Evolutionary conservation across 1,140 invertebrate genomes (phyloP).

Genomic region (Arion vulgaris): DNA sequence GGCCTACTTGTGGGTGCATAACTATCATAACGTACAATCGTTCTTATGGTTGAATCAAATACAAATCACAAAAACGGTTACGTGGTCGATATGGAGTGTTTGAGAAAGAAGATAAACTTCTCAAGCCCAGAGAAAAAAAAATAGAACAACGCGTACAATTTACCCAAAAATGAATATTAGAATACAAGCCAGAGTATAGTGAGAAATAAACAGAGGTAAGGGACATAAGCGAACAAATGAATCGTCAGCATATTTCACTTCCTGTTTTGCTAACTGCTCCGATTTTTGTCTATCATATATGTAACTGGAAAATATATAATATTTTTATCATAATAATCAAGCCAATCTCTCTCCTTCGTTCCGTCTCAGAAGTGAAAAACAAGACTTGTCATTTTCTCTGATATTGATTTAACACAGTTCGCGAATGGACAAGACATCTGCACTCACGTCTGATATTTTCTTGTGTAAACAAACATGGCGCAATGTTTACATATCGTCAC

Average conservation of each 20-base stretch:
- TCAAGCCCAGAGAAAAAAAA: too few species aligned
- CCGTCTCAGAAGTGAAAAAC: conserved; percentile 7
- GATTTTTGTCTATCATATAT: not conserved
- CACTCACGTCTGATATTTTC: not conserved
- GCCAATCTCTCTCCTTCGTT: not conserved
- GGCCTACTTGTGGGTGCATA: too few species aligned
- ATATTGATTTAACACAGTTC: conserved; percentile 4
- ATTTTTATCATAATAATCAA: conserved; percentile 4
- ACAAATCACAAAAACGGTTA: too few species aligned
- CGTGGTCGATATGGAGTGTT: too few species aligned
- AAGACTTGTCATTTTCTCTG: not conserved
- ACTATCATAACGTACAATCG: too few species aligned
- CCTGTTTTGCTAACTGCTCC: not conserved
- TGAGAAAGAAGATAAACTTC: too few species aligned
- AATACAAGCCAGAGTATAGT: not conserved
- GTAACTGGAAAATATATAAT: not conserved
- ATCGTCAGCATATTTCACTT: not conserved
- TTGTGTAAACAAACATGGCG: not conserved
- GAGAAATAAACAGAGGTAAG: not conserved
- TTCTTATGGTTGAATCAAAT: too few species aligned
- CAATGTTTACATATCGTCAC: not conserved
- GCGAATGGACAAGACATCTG: not conserved
- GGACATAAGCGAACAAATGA: not conserved
- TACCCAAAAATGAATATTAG: too few species aligned
- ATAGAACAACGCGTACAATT: too few species aligned